phyloP scores from a whole-genome alignment of 2,113 vertebrate species.

The Nerophis lumbriciformis region DNA sequence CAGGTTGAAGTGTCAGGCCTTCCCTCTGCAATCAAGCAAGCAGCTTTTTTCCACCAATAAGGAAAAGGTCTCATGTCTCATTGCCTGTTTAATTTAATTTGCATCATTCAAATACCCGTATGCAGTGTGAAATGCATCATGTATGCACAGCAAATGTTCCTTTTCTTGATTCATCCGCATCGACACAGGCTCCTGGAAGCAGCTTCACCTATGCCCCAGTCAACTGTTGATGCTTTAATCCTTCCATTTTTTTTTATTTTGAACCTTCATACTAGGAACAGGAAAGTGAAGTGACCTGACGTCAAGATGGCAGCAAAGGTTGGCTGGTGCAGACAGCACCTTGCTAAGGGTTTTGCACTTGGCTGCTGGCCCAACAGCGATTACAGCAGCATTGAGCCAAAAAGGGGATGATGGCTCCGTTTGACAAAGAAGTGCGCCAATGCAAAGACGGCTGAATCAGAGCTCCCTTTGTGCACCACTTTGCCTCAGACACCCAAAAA shows the following conservation, averaged over 20 bases:
- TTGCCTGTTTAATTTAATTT: no score
- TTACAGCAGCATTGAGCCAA: slow-evolving; percentile 23
- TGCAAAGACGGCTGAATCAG: slow-evolving; percentile 36
- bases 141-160: no score
- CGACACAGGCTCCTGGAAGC: neutral
- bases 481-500: slow-evolving; percentile 14
- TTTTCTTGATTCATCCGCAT: no score
- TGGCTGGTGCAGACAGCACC: slow-evolving; percentile 56
- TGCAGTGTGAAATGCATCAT: no score
- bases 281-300: slow-evolving; percentile 68
- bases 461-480: slow-evolving; percentile 51
- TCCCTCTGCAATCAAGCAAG: no score
- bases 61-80: no score
- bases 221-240: slow-evolving; percentile 21
- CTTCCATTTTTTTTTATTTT: slow-evolving; percentile 49
- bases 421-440: slow-evolving; percentile 1
- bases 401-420: slow-evolving; percentile 5
- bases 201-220: neutral
- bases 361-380: slow-evolving; percentile 54
- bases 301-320: slow-evolving; percentile 77
- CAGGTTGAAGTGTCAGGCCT: no score
- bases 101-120: no score
- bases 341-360: slow-evolving; percentile 53
- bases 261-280: slow-evolving; percentile 59
- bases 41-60: no score